A percentile compares a stretch with the other conserved stretches of the same genome.
phyloP scores from a whole-genome alignment of 23 tunicate species.

The Halocynthia roretzi region DNA sequence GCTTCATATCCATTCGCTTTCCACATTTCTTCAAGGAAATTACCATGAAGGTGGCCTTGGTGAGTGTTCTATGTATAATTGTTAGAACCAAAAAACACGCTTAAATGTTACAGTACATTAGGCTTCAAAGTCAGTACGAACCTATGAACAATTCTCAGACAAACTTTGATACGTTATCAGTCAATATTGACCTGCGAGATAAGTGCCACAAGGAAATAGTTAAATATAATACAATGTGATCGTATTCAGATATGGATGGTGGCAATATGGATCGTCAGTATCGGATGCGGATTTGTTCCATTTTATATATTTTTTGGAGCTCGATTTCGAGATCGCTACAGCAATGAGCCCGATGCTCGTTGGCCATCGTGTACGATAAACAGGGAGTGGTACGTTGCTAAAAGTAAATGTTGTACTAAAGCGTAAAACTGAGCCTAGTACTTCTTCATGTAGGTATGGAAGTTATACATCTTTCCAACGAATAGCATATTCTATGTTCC shows the following conservation, averaged over 20 bases:
- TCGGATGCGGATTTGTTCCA: conserved; percentile 34
- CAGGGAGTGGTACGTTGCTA: conserved; percentile 25
- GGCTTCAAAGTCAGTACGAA: too few species aligned
- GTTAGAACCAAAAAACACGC: not conserved
- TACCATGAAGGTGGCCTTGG: conserved; percentile 27
- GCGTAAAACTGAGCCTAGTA: not conserved
- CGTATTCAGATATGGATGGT: conserved; percentile 17
- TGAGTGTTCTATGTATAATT: conserved; percentile 20
- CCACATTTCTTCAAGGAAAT: conserved; percentile 29
- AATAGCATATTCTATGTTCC: conserved; percentile 14
- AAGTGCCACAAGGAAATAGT: not conserved
- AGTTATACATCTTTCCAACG: conserved; percentile 1
- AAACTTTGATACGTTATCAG: too few species aligned
- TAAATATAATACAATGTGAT: too few species aligned
- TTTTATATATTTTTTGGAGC: conserved; percentile 23
- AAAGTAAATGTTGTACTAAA: not conserved
- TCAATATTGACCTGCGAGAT: not conserved
- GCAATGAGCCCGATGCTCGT: conserved; percentile 29
- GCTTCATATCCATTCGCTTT: conserved; percentile 38
- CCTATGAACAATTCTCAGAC: too few species aligned
- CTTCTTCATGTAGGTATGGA: conserved; percentile 3
- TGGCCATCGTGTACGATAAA: conserved; percentile 49
- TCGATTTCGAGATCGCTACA: conserved; percentile 25
- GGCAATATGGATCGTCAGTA: conserved; percentile 24
- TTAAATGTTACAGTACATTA: too few species aligned